These are phyloP conservation scores for Spondyliosoma cantharus DNA, from an alignment of 2,797 vertebrate species.

Conservation along the genomic window DNA sequence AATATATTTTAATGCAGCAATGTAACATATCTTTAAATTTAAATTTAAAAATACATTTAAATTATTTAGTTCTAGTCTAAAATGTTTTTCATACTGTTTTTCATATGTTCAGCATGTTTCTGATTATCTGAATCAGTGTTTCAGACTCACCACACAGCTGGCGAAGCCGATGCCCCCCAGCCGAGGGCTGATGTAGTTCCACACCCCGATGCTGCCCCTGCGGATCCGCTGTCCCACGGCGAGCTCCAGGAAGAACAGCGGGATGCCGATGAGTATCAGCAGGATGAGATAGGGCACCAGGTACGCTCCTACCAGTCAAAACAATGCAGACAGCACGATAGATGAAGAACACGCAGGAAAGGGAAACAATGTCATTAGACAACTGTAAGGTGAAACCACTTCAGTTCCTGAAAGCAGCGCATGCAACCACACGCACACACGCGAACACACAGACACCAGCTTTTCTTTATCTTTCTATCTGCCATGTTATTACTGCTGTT, in stretches of 20 bases:
- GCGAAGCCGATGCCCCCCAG: slow-evolving; percentile 97
- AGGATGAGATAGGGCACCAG: slow-evolving; percentile 96
- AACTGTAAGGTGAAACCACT: not conserved
- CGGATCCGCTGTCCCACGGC: slow-evolving; percentile 96
- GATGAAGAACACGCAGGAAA: not conserved
- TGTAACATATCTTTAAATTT: not conserved
- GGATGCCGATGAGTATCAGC: slow-evolving; percentile 94
- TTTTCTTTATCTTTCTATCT: not conserved
- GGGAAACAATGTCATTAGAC: slow-evolving; percentile 30
- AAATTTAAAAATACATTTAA: not conserved
- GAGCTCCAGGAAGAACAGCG: slow-evolving; percentile 98
- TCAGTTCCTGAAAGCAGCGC: slow-evolving; percentile 19
- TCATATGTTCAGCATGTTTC: too few relatives aligned
- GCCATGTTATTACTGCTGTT: not conserved
- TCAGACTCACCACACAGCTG: slow-evolving; percentile 93
- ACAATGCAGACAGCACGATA: not conserved
- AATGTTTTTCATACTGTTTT: not conserved
- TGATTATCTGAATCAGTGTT: too few relatives aligned
- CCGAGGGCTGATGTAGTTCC: slow-evolving; percentile 98
- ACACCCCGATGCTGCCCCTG: slow-evolving; percentile 96
- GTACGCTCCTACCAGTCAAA: slow-evolving; percentile 89
- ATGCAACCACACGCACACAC: not conserved
- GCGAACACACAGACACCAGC: not conserved
- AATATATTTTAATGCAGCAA: too few relatives aligned
- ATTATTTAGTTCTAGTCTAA: not conserved